Evolutionary conservation across 2,888 invertebrate species (phyloP).

Genomic region (Yponomeuta malinellus): DNA sequence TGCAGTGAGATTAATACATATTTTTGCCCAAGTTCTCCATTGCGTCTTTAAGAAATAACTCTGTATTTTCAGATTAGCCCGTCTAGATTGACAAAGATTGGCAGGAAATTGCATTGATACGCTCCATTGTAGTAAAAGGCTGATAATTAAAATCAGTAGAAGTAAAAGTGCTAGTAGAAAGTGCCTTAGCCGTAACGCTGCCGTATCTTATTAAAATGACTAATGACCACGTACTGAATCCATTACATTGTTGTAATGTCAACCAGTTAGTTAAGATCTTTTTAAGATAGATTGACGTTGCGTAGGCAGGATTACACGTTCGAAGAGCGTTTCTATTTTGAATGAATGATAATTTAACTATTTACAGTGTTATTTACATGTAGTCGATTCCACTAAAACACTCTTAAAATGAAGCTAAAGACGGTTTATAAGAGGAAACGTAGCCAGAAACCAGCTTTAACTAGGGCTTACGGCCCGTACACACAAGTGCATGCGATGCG

Average conservation of each 20-base stretch:
- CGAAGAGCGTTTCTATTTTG: conserved; percentile 3
- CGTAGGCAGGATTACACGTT: conserved; percentile 23
- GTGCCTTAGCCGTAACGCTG: conserved; percentile 14
- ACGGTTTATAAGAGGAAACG: too few relatives aligned
- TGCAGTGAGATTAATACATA: too few relatives aligned
- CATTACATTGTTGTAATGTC: conserved; percentile 28
- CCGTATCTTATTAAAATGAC: conserved; percentile 16
- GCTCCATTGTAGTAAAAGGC: conserved; percentile 5
- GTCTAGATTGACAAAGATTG: neutral
- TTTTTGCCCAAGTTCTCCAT: too few relatives aligned
- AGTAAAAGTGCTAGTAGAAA: conserved; percentile 21
- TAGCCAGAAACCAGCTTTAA: too few relatives aligned
- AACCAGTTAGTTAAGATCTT: conserved; percentile 26
- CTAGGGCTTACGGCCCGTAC: too few relatives aligned
- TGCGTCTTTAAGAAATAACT: too few relatives aligned
- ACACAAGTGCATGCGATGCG: too few relatives aligned
- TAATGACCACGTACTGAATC: conserved; percentile 24
- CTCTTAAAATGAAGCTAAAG: too few relatives aligned
- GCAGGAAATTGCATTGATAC: neutral
- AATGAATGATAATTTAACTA: neutral
- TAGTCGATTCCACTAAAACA: too few relatives aligned
- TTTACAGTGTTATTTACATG: neutral
- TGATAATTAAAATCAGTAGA: conserved; percentile 1
- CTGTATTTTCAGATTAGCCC: too few relatives aligned
- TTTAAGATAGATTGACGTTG: conserved; percentile 24